Evolutionary conservation across 2,888 invertebrate species (phyloP).

Genomic region (Dryococelus australis): DNA sequence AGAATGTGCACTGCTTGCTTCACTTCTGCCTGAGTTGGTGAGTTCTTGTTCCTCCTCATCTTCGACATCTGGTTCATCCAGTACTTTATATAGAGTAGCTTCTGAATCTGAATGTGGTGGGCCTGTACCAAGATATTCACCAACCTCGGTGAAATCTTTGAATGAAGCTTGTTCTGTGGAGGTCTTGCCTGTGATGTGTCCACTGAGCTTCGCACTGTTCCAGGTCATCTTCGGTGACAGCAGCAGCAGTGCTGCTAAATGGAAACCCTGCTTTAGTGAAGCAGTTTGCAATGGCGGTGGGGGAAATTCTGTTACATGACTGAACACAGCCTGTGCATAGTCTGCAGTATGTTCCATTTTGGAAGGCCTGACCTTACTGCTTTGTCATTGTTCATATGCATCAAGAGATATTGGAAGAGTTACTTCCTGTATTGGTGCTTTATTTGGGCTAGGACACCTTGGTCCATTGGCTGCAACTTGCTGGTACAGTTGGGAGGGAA

Average conservation of each 20-base stretch:
- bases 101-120: background rate
- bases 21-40: background rate
- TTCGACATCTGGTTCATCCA: no score
- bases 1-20: background rate
- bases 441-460: background rate
- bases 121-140: background rate
- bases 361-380: background rate
- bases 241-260: background rate
- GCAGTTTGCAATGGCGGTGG: background rate
- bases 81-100: background rate
- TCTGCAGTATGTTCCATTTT: background rate
- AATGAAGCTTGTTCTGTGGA: background rate
- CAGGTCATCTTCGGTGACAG: background rate
- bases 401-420: background rate
- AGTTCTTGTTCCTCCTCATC: no score
- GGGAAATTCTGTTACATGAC: background rate
- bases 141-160: background rate
- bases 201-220: background rate
- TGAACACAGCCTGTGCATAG: background rate
- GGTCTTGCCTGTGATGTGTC: background rate
- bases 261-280: background rate
- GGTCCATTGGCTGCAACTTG: conserved; percentile 5
- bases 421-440: background rate
- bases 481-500: background rate
- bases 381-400: background rate